These are phyloP conservation scores for Elephas maximus DNA, from an alignment of 2,113 vertebrate species.

Conservation along the genomic window DNA sequence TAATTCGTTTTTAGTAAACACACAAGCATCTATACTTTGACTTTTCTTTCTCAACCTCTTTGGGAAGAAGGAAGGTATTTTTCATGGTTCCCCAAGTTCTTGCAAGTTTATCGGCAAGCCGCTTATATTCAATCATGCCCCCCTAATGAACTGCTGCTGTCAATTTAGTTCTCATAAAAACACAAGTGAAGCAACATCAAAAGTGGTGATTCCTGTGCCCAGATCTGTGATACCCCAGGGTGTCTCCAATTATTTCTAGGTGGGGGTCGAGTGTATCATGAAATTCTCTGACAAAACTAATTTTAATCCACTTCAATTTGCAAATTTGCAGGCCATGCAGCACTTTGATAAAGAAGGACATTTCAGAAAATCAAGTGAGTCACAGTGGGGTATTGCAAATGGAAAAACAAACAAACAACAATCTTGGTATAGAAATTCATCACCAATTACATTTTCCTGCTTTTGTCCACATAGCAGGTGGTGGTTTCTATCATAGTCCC, in stretches of 20 bases:
- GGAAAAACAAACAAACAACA: conserved; percentile 77
- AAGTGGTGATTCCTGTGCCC: conserved; percentile 55
- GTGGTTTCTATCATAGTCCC: not conserved
- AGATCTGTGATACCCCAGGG: conserved; percentile 70
- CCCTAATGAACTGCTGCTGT: conserved; percentile 79
- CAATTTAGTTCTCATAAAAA: conserved; percentile 76
- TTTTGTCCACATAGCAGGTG: conserved; percentile 7
- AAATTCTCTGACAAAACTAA: conserved; percentile 77
- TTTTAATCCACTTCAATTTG: conserved; percentile 79
- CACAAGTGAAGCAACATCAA: not conserved
- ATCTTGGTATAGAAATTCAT: conserved; percentile 57
- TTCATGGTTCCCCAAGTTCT: conserved; percentile 11
- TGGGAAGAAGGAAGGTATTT: conserved; percentile 2
- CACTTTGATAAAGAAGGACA: conserved; percentile 81
- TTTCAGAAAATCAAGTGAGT: conserved; percentile 79
- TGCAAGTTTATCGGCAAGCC: conserved; percentile 71
- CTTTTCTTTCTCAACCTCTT: conserved; percentile 45
- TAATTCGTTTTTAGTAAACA: conserved; percentile 55
- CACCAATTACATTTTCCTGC: conserved; percentile 46
- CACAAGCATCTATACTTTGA: conserved; percentile 14
- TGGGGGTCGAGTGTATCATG: conserved; percentile 63
- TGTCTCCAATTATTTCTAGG: conserved; percentile 82
- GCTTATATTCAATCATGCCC: conserved; percentile 65
- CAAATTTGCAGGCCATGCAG: conserved; percentile 75
- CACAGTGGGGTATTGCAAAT: conserved; percentile 73